Conservation (phyloP, 2,888 invertebrate genomes). For the Hemithea aestivaria region DNA sequence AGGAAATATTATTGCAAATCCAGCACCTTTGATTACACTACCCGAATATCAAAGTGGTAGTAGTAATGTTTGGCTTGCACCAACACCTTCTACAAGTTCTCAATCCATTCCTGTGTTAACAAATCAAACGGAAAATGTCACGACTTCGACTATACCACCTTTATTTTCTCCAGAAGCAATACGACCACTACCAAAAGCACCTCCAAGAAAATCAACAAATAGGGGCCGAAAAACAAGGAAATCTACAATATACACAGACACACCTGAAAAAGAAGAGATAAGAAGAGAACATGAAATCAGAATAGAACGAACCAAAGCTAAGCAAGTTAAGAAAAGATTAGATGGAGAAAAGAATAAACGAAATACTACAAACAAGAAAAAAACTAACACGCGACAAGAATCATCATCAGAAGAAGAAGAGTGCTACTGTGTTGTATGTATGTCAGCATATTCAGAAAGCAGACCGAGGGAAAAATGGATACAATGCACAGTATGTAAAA, state of each 20-base stretch:
- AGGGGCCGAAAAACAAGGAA: slow-evolving; percentile 18
- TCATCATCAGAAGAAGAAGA: not conserved
- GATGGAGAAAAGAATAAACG: not conserved
- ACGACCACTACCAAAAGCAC: slow-evolving; percentile 24
- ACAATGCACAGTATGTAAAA: not conserved
- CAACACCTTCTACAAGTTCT: no score
- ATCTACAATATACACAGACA: slow-evolving; percentile 26
- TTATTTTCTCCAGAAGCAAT: slow-evolving; percentile 23
- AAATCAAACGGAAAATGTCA: no score
- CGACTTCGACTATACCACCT: slow-evolving; percentile 1
- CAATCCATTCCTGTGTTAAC: no score
- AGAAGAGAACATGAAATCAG: slow-evolving; percentile 21
- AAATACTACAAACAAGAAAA: not conserved
- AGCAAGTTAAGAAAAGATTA: slow-evolving; percentile 13
- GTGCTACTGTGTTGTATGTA: slow-evolving; percentile 20
- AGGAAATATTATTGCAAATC: no score
- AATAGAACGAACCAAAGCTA: slow-evolving; percentile 15
- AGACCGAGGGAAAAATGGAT: not conserved
- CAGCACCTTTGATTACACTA: no score
- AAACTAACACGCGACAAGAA: not conserved
- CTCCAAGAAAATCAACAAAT: slow-evolving; percentile 19
- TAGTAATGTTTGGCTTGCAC: no score
- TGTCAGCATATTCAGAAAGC: slow-evolving; percentile 16
- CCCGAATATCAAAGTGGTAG: no score
- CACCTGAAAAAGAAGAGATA: slow-evolving; percentile 26